Conservation (phyloP, 2,888 invertebrate genomes). For the Synergus laeviventris region DNA sequence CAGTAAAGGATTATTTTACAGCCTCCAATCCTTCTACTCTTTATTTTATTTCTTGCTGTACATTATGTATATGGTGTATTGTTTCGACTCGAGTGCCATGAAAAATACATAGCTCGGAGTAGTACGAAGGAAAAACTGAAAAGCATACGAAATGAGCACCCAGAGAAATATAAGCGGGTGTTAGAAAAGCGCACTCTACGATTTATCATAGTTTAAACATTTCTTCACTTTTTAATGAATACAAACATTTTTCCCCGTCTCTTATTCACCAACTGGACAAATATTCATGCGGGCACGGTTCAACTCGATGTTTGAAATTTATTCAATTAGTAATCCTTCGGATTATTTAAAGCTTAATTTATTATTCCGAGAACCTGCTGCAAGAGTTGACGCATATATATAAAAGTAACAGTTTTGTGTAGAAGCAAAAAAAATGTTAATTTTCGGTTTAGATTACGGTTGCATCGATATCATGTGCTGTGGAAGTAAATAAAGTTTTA, state of each 20-base stretch:
- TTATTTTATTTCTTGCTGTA: background rate
- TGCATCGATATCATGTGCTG: background rate
- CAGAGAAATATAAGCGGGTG: background rate
- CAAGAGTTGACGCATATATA: background rate
- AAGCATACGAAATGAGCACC: background rate
- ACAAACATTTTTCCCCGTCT: background rate
- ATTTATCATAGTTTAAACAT: background rate
- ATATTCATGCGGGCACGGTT: background rate
- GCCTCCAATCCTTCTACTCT: background rate
- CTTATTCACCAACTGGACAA: background rate
- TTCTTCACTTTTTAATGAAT: background rate
- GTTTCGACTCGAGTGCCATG: background rate
- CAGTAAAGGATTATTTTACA: background rate
- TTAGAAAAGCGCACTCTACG: background rate
- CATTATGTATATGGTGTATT: slow-evolving; percentile 8
- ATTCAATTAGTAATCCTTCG: slow-evolving; percentile 1
- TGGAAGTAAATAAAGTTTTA: background rate
- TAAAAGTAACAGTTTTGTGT: background rate
- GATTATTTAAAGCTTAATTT: slow-evolving; percentile 27
- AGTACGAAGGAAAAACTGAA: slow-evolving; percentile 24
- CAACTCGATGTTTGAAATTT: slow-evolving; percentile 10
- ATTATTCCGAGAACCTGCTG: slow-evolving; percentile 4
- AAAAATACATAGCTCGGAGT: slow-evolving; percentile 15
- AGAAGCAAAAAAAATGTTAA: background rate
- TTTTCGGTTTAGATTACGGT: background rate